phyloP scores from a whole-genome alignment of 2,113 vertebrate genomes.

The Dromaius novaehollandiae region DNA sequence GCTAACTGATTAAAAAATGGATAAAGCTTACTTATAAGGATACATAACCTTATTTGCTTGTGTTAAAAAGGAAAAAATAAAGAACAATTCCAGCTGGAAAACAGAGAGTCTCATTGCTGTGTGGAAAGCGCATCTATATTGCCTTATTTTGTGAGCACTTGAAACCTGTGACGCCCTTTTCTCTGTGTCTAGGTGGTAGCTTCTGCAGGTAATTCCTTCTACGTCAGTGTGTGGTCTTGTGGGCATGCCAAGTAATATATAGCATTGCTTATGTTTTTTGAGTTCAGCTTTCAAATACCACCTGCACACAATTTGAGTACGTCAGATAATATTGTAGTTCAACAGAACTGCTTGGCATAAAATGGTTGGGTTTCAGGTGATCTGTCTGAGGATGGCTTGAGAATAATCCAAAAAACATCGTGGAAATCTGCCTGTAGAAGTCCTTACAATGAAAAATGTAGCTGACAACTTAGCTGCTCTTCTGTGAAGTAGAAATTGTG shows the following conservation, averaged over 20 bases:
- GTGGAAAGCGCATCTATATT: neutral
- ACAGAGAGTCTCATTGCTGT: neutral
- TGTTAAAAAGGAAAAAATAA: neutral
- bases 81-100: neutral
- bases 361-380: neutral
- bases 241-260: neutral
- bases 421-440: neutral
- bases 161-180: neutral
- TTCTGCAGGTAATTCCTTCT: neutral
- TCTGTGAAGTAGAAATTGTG: neutral
- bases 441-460: neutral
- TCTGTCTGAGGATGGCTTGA: neutral
- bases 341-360: neutral
- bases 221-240: neutral
- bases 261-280: neutral
- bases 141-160: neutral
- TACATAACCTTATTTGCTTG: neutral
- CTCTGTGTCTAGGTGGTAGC: neutral
- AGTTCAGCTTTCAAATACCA: neutral
- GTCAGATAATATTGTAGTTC: neutral
- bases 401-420: neutral
- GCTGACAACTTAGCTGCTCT: neutral
- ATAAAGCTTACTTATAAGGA: neutral
- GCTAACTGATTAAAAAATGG: neutral
- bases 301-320: neutral